Evolutionary conservation across 2,797 vertebrate genomes (phyloP).

Genomic region (Lates japonicus): DNA sequence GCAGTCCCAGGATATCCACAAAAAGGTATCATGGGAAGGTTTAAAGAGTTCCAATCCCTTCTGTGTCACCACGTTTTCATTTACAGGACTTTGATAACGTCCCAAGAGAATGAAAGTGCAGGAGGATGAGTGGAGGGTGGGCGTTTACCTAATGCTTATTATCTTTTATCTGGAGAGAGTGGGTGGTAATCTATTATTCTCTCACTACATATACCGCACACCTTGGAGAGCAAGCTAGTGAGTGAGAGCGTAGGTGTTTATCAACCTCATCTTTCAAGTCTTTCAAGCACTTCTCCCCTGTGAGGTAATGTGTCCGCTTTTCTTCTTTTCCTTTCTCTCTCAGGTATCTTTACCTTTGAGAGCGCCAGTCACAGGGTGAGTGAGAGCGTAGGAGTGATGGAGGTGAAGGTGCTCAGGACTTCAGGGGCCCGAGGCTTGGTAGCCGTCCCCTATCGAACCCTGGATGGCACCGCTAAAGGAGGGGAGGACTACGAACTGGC

Average conservation of each 20-base stretch:
- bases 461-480: constrained; percentile 85
- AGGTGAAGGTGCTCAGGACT: constrained; percentile 85
- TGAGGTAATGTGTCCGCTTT: background rate
- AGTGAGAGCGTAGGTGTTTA: constrained; percentile 41
- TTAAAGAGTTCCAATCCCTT: constrained; percentile 1
- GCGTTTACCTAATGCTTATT: constrained; percentile 47
- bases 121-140: constrained; percentile 46
- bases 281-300: constrained; percentile 14
- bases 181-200: constrained; percentile 54
- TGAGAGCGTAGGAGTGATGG: constrained; percentile 85
- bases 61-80: constrained; percentile 7
- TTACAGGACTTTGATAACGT: constrained; percentile 41
- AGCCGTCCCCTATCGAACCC: constrained; percentile 85
- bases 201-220: constrained; percentile 20
- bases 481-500: constrained; percentile 89
- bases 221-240: constrained; percentile 33
- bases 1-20: background rate
- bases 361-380: constrained; percentile 82
- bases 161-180: constrained; percentile 56
- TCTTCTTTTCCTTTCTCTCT: background rate
- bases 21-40: background rate
- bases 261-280: constrained; percentile 22
- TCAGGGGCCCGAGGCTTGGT: constrained; percentile 87
- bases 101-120: constrained; percentile 47
- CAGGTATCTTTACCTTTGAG: constrained; percentile 91